A percentile compares a stretch with the other conserved stretches of the same genome.
These are phyloP conservation scores for Sus cebifrons DNA, from an alignment of 2,797 vertebrate genomes.

Conservation along the genomic window DNA sequence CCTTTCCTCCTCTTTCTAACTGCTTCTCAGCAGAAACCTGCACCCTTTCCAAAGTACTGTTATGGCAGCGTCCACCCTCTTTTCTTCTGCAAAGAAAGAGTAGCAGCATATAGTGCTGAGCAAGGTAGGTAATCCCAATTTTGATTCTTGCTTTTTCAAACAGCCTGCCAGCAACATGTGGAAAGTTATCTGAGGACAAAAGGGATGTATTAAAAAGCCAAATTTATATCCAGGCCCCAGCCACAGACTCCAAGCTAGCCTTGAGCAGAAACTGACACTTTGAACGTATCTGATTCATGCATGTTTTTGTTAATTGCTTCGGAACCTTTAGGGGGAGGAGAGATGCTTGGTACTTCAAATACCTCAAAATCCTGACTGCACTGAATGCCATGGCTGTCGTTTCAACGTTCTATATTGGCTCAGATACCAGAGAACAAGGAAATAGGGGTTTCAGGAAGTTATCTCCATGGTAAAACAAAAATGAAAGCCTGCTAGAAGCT, in stretches of 20 bases:
- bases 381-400: neutral
- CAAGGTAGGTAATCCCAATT: neutral
- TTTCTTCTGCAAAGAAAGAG: constrained; percentile 25
- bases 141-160: neutral
- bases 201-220: neutral
- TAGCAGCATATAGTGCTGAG: neutral
- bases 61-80: neutral
- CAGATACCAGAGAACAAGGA: neutral
- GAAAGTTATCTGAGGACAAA: neutral
- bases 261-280: neutral
- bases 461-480: constrained; percentile 29
- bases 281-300: neutral
- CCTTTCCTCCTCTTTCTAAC: neutral
- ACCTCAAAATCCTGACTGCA: neutral
- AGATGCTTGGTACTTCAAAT: neutral
- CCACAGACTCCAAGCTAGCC: neutral
- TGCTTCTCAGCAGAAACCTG: neutral
- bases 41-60: neutral
- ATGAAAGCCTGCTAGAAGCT: neutral
- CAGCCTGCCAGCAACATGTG: neutral
- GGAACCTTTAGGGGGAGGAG: neutral
- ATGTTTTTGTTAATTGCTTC: constrained; percentile 33
- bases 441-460: constrained; percentile 26
- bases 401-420: neutral
- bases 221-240: neutral